A percentile compares a stretch with the other conserved stretches of the same genome.
Conservation (phyloP, 2,888 invertebrate species). For the Mythimna vitellina region DNA sequence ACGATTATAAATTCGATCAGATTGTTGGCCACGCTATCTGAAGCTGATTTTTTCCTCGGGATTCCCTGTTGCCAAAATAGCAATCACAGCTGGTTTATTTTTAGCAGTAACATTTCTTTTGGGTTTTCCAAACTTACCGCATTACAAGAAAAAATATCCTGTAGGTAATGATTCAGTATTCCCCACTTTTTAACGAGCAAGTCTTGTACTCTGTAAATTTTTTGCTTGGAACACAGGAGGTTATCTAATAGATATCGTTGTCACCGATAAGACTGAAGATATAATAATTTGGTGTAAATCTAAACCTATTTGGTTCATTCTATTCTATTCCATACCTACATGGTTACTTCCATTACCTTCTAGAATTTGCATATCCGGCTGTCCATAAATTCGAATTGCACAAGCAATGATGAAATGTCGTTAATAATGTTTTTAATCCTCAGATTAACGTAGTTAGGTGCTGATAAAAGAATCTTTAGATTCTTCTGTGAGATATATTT, state of each 20-base stretch:
- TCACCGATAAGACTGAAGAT: too few relatives aligned
- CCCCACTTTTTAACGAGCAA: too few relatives aligned
- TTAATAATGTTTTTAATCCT: constrained; percentile 1
- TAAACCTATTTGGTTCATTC: too few relatives aligned
- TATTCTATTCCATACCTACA: background rate
- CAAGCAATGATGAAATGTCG: background rate
- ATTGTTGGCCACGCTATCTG: background rate
- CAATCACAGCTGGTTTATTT: background rate
- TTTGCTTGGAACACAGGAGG: background rate
- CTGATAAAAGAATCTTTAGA: background rate
- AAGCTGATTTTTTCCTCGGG: background rate
- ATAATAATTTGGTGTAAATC: too few relatives aligned
- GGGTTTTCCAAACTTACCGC: background rate
- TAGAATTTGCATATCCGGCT: constrained; percentile 1
- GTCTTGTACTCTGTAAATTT: too few relatives aligned
- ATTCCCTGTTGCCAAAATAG: background rate
- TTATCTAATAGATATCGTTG: too few relatives aligned
- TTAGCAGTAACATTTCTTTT: background rate
- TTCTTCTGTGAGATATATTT: too few relatives aligned
- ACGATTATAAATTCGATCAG: background rate
- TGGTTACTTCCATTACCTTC: background rate
- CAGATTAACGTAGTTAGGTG: background rate
- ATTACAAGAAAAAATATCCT: too few relatives aligned
- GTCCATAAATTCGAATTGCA: background rate
- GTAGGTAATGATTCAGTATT: too few relatives aligned